Conservation (phyloP, 2,797 vertebrate genomes). For the Rhodeus uyekii region DNA sequence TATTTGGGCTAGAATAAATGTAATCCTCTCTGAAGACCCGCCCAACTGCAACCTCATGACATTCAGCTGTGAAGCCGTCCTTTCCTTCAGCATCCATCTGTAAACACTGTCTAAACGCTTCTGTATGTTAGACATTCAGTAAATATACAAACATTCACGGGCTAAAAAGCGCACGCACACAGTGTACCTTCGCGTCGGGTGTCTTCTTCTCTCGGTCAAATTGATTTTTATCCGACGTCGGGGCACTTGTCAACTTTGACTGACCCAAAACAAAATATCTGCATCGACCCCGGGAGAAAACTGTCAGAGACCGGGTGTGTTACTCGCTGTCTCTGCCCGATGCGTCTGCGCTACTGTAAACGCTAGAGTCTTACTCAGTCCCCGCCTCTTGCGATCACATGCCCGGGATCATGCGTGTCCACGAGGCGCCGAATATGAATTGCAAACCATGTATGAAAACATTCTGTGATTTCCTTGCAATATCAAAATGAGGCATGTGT, state of each 20-base stretch:
- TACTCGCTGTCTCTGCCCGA: slow-evolving; percentile 27
- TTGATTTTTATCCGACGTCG: neutral
- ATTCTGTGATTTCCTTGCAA: neutral
- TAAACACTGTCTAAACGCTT: neutral
- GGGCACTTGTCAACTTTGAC: slow-evolving; percentile 23
- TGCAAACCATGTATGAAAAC: neutral
- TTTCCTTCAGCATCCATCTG: slow-evolving; percentile 14
- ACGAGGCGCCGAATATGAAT: slow-evolving; percentile 59
- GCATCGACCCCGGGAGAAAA: neutral
- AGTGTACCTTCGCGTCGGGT: slow-evolving; percentile 18
- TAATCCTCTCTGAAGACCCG: slow-evolving; percentile 32
- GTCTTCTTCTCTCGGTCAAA: slow-evolving; percentile 14
- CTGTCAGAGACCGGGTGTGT: neutral
- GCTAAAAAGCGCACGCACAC: neutral
- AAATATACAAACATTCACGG: neutral
- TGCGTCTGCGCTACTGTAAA: slow-evolving; percentile 65
- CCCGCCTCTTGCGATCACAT: slow-evolving; percentile 76
- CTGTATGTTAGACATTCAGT: neutral
- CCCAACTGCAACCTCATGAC: slow-evolving; percentile 30
- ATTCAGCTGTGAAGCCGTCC: neutral
- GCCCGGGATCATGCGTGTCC: slow-evolving; percentile 51
- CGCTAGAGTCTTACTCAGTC: slow-evolving; percentile 68
- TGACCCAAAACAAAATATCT: slow-evolving; percentile 10
- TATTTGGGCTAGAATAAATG: slow-evolving; percentile 13
- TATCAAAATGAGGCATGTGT: neutral